Conservation (phyloP, 2,113 vertebrate genomes). For the Oxyruncus cristatus region DNA sequence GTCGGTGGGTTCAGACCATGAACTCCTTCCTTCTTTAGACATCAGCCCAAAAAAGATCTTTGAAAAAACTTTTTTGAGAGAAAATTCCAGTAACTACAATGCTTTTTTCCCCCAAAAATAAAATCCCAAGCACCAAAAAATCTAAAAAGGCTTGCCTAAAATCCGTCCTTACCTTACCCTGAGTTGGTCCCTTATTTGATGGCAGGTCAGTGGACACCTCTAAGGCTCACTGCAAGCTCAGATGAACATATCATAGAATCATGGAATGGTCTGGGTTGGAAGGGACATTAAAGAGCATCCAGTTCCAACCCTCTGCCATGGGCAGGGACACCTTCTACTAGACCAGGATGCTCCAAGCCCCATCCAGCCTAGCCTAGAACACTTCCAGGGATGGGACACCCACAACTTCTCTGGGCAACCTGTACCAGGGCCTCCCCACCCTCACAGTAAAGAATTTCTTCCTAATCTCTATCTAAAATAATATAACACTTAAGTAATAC, state of each 20-base stretch:
- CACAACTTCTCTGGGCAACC: neutral
- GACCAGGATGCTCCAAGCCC: rapidly evolving
- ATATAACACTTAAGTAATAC: no score
- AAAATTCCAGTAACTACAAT: neutral
- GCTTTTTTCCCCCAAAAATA: neutral
- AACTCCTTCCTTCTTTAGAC: neutral
- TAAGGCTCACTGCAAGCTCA: neutral
- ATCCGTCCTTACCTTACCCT: neutral
- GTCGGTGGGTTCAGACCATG: rapidly evolving
- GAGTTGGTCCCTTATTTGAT: neutral
- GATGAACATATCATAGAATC: neutral
- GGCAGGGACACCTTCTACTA: neutral
- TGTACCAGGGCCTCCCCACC: rapidly evolving
- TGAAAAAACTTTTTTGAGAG: neutral
- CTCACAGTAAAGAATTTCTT: neutral
- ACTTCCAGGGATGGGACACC: neutral
- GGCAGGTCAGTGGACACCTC: neutral
- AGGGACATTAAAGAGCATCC: neutral
- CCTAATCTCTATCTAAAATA: neutral
- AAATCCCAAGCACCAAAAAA: neutral
- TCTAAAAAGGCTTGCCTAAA: neutral
- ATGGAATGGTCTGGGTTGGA: neutral
- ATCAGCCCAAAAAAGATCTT: neutral
- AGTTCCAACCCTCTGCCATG: rapidly evolving
- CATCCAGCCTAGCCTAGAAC: rapidly evolving